Conservation (phyloP, 2,797 vertebrate genomes). For the Darevskia mixta region DNA sequence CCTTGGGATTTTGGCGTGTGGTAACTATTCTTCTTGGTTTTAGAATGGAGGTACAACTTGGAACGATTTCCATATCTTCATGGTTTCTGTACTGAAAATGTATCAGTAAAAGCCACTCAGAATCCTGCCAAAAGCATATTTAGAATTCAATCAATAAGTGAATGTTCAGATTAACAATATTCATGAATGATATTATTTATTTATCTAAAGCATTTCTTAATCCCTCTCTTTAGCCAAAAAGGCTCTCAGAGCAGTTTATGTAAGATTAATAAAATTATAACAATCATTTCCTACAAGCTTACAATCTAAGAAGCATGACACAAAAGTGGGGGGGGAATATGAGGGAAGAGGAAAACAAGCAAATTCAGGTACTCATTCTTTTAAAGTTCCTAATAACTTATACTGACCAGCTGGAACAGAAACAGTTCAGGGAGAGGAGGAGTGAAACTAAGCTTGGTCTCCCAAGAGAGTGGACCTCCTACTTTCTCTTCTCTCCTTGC, state of each 20-base stretch:
- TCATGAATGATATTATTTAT: background rate
- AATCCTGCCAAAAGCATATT: background rate
- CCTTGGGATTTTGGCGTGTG: no score
- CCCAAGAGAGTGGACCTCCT: background rate
- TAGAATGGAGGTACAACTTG: slow-evolving; percentile 50
- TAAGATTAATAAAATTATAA: background rate
- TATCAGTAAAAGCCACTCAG: fast-evolving
- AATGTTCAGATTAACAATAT: background rate
- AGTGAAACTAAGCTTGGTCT: background rate
- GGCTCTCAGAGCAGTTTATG: background rate
- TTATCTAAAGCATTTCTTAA: background rate
- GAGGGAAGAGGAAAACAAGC: background rate
- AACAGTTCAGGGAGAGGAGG: background rate
- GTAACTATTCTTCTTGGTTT: background rate
- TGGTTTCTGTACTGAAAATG: slow-evolving; percentile 20
- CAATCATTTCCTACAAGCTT: background rate
- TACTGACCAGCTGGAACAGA: background rate
- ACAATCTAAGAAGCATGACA: background rate
- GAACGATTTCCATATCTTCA: slow-evolving; percentile 49
- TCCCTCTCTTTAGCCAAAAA: background rate
- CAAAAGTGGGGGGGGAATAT: no score
- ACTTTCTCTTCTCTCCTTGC: background rate
- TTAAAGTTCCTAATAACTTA: background rate
- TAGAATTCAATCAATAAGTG: slow-evolving; percentile 54
- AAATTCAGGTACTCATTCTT: background rate